Conservation (phyloP, 2,797 vertebrate species). For the Syngnathus acus region DNA sequence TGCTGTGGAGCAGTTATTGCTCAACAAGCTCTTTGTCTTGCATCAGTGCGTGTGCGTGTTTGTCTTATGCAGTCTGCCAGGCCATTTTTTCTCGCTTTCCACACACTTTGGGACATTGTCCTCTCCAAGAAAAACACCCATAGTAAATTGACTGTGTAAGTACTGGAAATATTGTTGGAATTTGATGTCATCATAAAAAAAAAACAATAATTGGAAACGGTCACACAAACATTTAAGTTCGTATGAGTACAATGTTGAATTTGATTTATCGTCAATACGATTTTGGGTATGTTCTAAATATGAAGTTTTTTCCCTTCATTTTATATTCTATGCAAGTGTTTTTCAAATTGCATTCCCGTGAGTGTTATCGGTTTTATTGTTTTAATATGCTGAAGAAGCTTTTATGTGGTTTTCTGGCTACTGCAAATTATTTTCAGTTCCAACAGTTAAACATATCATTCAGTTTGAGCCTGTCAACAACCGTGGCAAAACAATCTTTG, state of each 20-base stretch:
- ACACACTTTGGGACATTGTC: background rate
- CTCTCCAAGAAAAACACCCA: background rate
- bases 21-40: constrained; percentile 58
- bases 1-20: constrained; percentile 56
- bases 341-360: background rate
- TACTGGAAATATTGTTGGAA: background rate
- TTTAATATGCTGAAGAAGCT: background rate
- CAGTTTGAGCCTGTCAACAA: constrained; percentile 26
- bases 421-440: background rate
- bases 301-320: background rate
- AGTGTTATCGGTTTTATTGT: background rate
- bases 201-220: background rate
- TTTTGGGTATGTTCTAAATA: background rate
- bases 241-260: background rate
- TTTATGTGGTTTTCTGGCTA: background rate
- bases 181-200: background rate
- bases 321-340: background rate
- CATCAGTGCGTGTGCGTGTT: constrained; percentile 52
- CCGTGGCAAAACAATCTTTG: constrained; percentile 30
- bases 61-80: constrained; percentile 44
- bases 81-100: constrained; percentile 27
- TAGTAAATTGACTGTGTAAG: background rate
- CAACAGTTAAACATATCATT: constrained; percentile 9
- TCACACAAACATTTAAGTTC: background rate
- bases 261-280: background rate